A percentile compares a stretch with the other conserved stretches of the same genome.
These are phyloP conservation scores for Penelope pileata DNA, from an alignment of 2,113 vertebrate species.

Conservation along the genomic window DNA sequence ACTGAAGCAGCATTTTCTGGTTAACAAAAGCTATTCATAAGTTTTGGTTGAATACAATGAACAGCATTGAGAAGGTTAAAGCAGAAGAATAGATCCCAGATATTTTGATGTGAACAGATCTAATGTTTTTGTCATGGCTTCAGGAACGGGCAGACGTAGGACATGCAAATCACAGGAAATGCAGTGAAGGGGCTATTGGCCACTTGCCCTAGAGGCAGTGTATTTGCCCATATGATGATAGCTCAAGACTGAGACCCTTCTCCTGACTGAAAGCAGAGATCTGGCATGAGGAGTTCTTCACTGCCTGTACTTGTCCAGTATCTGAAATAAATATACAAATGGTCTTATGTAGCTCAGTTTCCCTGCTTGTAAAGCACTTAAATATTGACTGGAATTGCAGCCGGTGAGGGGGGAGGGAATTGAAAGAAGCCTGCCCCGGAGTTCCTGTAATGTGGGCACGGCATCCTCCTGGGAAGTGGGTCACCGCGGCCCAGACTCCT, in stretches of 20 bases:
- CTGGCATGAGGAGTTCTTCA: background rate
- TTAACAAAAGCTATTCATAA: slow-evolving; percentile 33
- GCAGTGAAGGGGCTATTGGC: background rate
- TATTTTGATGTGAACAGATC: background rate
- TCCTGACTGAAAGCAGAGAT: background rate
- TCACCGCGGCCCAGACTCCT: background rate
- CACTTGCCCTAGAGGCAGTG: background rate
- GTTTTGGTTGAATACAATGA: background rate
- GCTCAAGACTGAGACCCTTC: background rate
- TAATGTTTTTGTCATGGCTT: background rate
- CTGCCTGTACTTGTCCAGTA: background rate
- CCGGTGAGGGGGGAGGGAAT: accelerated
- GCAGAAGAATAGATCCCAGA: background rate
- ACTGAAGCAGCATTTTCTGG: slow-evolving; percentile 30
- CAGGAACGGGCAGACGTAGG: background rate
- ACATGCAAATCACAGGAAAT: background rate
- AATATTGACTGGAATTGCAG: background rate
- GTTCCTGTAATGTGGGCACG: background rate
- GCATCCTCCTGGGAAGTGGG: background rate
- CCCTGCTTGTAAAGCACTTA: background rate
- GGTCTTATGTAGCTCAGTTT: background rate
- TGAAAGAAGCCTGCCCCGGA: background rate
- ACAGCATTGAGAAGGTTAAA: background rate
- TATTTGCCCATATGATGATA: background rate
- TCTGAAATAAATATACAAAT: slow-evolving; percentile 16